Base-by-base conservation (phyloP, 2,888 invertebrate species). In the Adela reaumurella region DNA sequence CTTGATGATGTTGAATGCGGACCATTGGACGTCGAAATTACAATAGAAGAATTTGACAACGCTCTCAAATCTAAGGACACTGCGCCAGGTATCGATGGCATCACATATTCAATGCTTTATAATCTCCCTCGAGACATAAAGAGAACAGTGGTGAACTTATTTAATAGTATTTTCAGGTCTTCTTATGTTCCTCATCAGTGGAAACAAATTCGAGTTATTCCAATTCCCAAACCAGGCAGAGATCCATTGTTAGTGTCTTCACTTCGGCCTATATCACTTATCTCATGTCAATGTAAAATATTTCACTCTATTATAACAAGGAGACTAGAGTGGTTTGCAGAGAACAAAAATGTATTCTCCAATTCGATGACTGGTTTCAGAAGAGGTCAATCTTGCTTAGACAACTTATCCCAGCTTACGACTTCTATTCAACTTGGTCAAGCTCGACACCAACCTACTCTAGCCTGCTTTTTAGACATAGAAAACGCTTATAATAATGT, bases 221-320 rank as follows among this genome's bases (percentile, higher is more conserved):
- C 46, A 16, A 45, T 65, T 65, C 67, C 67, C 60, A 62, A 70
- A 68, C 67, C 64, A 66, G 67, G 65, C 65, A 62, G 62, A 57
- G 60, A 62, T 64, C 63, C 65, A 65, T 63, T 11, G 2, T 11
- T 6, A 1, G 18, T 29, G 35, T 19, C 24, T 60, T 62, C 58
- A 65, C 67, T 67, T 68, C 68, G 69, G 67, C 62, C 57, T 61
- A 57, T 64, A 69, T 60, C 74, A 74, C 35, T 35, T 8, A 35
- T 35, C 6, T 35, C 11, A 14, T 35, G 35, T 8, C 11, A 3
- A 8, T 8, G 35, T 14, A 35, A 35, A 35, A 35, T 35, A 8
- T 35, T 35, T 35, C 6, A 35, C 35, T 14, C 8, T 14, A 3
- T 35, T 14, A 35, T 35, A 3, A 35, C 35, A 35, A 35, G 14